phyloP scores from a whole-genome alignment of 2,113 vertebrate species.

The Rhinopithecus roxellana region DNA sequence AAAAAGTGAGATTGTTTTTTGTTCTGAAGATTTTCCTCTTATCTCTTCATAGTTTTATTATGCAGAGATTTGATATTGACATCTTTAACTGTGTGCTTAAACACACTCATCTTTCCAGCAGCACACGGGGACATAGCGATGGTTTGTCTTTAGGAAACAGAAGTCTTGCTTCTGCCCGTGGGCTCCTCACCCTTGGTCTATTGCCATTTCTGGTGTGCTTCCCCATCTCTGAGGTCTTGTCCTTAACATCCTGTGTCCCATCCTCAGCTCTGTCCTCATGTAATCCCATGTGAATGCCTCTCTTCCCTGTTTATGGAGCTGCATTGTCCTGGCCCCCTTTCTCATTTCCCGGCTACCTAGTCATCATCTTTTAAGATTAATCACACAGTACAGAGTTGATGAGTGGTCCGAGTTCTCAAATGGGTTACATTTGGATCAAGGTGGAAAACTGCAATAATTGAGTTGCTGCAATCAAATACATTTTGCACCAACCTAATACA shows the following conservation, averaged over 20 bases:
- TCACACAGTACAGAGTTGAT: background rate
- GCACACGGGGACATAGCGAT: rapidly evolving
- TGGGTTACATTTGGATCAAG: background rate
- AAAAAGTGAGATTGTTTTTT: conserved; percentile 47
- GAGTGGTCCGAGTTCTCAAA: background rate
- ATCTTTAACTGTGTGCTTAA: background rate
- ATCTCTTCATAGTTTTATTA: background rate
- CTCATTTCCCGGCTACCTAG: background rate
- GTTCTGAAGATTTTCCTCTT: conserved; percentile 9
- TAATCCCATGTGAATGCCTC: background rate
- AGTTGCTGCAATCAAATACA: background rate
- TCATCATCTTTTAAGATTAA: background rate
- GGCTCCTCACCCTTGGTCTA: background rate
- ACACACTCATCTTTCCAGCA: background rate
- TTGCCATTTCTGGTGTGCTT: rapidly evolving
- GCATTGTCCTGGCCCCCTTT: background rate
- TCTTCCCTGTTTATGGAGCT: background rate
- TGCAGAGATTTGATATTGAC: background rate
- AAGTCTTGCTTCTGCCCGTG: background rate
- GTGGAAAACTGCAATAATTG: background rate
- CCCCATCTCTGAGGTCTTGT: rapidly evolving
- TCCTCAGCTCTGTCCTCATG: too few species aligned
- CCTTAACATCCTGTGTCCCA: rapidly evolving
- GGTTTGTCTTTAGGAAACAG: background rate
- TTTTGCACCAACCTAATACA: background rate